Conservation (phyloP, 2,797 vertebrate species). For the Lagodon rhomboides region DNA sequence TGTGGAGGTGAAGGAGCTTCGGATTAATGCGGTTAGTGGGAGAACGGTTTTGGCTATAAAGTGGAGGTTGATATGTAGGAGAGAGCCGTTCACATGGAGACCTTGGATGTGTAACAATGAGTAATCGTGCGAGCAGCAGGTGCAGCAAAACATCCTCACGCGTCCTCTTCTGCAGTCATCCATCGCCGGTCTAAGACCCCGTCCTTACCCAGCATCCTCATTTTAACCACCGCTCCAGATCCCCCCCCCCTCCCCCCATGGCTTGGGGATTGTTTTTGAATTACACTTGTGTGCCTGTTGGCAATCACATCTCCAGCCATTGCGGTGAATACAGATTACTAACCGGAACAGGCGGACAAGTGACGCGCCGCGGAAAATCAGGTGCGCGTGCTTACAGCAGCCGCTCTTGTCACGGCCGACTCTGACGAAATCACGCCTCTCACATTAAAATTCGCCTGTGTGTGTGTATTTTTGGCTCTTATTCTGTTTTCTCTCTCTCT, state of each 20-base stretch:
- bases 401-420: constrained; percentile 15
- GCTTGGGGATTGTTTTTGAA: constrained; percentile 57
- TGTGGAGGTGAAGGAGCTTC: constrained; percentile 7
- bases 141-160: constrained; percentile 39
- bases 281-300: constrained; percentile 35
- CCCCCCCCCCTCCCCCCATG: constrained; percentile 10
- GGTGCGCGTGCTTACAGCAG: constrained; percentile 10
- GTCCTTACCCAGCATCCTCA: constrained; percentile 13
- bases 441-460: neutral
- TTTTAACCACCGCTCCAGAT: constrained; percentile 41
- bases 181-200: constrained; percentile 22
- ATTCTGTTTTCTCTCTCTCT: constrained; percentile 22
- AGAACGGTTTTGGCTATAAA: constrained; percentile 50
- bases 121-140: constrained; percentile 53
- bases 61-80: constrained; percentile 44
- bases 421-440: constrained; percentile 38
- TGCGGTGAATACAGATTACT: constrained; percentile 44
- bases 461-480: constrained; percentile 10
- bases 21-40: constrained; percentile 29
- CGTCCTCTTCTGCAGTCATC: constrained; percentile 23
- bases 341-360: constrained; percentile 33
- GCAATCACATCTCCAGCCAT: constrained; percentile 36
- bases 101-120: constrained; percentile 56
- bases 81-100: constrained; percentile 29
- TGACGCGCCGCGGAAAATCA: constrained; percentile 23